These are phyloP conservation scores for Litoditis marina DNA, from an alignment of 2,888 invertebrate species.

Conservation along the genomic window DNA sequence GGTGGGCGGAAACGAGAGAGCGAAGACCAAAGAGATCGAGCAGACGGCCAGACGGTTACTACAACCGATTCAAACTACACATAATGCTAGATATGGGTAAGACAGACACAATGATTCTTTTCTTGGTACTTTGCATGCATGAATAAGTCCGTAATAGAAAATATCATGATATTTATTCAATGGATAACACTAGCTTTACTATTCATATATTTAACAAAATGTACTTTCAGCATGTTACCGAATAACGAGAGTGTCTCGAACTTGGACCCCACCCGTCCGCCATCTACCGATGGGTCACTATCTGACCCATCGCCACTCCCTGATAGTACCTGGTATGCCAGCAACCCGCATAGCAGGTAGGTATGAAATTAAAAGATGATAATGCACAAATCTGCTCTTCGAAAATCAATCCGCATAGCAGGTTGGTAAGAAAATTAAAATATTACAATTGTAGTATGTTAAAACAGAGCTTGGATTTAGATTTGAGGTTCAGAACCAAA, in stretches of 20 bases:
- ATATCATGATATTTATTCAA: no score
- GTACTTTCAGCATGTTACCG: not conserved
- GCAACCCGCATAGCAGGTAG: slow-evolving; percentile 39
- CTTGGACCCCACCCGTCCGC: slow-evolving; percentile 37
- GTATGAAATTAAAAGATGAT: no score
- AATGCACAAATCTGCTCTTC: no score
- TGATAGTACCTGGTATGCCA: slow-evolving; percentile 28
- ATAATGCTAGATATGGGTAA: slow-evolving; percentile 36
- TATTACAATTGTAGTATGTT: no score
- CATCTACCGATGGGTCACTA: slow-evolving; percentile 36
- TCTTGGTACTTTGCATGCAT: no score
- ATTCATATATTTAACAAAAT: no score
- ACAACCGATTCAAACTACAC: slow-evolving; percentile 35
- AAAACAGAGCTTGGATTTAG: no score
- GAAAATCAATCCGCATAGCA: no score
- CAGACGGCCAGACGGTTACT: slow-evolving; percentile 29
- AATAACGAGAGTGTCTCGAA: slow-evolving; percentile 1
- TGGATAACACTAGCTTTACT: no score
- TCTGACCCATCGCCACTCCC: slow-evolving; percentile 28
- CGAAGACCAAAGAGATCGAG: slow-evolving; percentile 20
- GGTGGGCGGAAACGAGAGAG: not conserved
- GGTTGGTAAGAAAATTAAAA: no score
- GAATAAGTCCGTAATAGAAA: no score
- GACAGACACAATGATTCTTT: not conserved
- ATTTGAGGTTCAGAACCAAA: no score